Conservation (phyloP, 1,140 invertebrate genomes). For the Drosophila subpulchrella region DNA sequence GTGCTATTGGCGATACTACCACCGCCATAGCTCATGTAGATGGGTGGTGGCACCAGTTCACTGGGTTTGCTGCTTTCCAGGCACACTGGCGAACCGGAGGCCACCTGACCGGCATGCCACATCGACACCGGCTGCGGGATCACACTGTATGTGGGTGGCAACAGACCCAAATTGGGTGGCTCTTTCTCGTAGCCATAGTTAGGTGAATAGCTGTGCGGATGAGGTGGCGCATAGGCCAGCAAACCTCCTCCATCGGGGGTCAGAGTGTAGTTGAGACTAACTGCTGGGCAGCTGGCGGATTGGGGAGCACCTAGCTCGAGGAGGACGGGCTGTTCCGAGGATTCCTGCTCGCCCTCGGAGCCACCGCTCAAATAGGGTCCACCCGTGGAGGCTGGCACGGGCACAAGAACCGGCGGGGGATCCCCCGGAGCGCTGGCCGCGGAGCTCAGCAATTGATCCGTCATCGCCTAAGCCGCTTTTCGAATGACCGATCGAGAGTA, state of each 20-base stretch:
- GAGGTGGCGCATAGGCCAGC: constrained; percentile 45
- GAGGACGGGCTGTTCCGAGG: constrained; percentile 66
- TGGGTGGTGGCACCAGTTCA: constrained; percentile 75
- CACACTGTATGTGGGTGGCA: constrained; percentile 47
- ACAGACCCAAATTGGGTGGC: constrained; percentile 27
- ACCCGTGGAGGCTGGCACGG: constrained; percentile 51
- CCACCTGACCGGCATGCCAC: constrained; percentile 51
- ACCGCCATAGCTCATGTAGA: constrained; percentile 68
- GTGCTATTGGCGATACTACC: constrained; percentile 32
- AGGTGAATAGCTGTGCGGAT: constrained; percentile 47
- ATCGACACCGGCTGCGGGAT: constrained; percentile 77
- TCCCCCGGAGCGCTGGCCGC: constrained; percentile 44
- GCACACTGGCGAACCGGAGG: background rate
- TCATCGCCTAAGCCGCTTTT: constrained; percentile 73
- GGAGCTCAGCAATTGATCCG: constrained; percentile 70
- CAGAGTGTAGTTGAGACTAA: constrained; percentile 59
- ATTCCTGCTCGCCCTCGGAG: constrained; percentile 44
- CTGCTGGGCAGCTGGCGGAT: background rate
- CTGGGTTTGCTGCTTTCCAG: constrained; percentile 45
- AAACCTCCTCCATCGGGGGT: constrained; percentile 51
- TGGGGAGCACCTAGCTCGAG: constrained; percentile 66
- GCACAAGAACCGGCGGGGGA: constrained; percentile 52
- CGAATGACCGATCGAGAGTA: constrained; percentile 34
- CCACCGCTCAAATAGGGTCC: constrained; percentile 56
- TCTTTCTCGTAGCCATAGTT: constrained; percentile 57